Percentiles rank a stretch among this genome's conserved stretches.
These are phyloP conservation scores for Hemicordylus capensis DNA, from an alignment of 2,113 vertebrate genomes.

Conservation along the genomic window DNA sequence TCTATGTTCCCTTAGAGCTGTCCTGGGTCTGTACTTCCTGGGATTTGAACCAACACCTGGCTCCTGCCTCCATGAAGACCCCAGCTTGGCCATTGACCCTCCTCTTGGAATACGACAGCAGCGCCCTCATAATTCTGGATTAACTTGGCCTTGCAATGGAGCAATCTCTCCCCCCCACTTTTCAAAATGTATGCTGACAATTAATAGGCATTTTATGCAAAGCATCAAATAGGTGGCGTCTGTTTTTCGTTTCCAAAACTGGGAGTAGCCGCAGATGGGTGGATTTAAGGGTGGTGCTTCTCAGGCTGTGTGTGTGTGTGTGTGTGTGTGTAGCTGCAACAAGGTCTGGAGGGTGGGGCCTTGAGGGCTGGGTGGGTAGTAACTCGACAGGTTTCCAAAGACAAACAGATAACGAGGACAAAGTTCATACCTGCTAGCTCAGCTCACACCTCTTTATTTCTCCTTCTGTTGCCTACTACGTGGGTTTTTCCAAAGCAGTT, in stretches of 20 bases:
- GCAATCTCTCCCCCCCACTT: no score
- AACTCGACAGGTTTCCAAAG: conserved; percentile 55
- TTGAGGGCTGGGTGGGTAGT: conserved; percentile 20
- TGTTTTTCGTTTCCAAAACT: neutral
- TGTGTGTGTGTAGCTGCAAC: neutral
- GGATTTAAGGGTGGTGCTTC: neutral
- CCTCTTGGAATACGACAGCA: no score
- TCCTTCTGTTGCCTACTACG: conserved; percentile 45
- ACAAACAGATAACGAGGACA: conserved; percentile 61
- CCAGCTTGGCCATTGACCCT: no score
- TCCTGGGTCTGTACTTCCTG: no score
- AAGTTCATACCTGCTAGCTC: conserved; percentile 66
- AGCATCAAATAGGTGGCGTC: neutral
- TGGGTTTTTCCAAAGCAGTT: conserved; percentile 1
- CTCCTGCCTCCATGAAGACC: no score
- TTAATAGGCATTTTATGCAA: no score
- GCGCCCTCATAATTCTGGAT: no score
- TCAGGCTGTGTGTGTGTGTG: neutral
- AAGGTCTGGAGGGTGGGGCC: neutral
- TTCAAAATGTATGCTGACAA: no score
- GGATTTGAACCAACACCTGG: no score
- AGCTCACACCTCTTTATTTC: conserved; percentile 67
- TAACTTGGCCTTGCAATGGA: no score
- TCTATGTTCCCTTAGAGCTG: no score
- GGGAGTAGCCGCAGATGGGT: neutral